Percentiles rank a stretch among this genome's conserved stretches.
Conservation (phyloP, 2,797 vertebrate genomes). For the Pelochelys cantorii region DNA sequence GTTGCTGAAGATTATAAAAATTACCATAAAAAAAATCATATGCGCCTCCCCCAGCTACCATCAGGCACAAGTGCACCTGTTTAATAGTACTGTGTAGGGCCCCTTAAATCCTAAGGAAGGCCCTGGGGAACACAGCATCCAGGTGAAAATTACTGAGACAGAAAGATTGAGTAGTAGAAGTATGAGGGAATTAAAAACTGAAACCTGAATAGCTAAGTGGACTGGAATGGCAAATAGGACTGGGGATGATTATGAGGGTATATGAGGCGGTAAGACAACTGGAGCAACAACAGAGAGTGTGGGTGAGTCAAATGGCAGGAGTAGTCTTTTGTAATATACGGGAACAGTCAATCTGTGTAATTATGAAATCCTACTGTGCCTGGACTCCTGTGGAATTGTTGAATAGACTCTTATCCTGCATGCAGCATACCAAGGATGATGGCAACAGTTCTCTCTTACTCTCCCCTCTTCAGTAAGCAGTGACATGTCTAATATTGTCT, state of each 20-base stretch:
- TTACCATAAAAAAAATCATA: too few relatives aligned
- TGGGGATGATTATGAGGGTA: conserved; percentile 27
- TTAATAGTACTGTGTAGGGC: too few relatives aligned
- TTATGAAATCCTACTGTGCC: conserved; percentile 35
- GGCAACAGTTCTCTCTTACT: neutral
- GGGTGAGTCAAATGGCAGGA: conserved; percentile 55
- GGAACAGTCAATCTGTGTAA: conserved; percentile 49
- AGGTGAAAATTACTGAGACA: conserved; percentile 49
- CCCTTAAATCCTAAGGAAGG: too few relatives aligned
- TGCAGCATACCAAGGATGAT: neutral
- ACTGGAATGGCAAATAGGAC: conserved; percentile 42
- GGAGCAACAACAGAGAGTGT: conserved; percentile 36
- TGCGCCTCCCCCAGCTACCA: too few relatives aligned
- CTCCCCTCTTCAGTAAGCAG: neutral
- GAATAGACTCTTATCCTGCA: neutral
- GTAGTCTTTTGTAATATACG: neutral
- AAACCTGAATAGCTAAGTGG: neutral
- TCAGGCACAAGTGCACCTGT: too few relatives aligned
- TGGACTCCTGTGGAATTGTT: neutral
- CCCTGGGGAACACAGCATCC: conserved; percentile 23
- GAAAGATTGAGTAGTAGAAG: conserved; percentile 38
- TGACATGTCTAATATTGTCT: neutral
- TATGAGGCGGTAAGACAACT: neutral
- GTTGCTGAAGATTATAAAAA: too few relatives aligned
- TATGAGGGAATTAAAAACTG: neutral